Conservation (phyloP, 2,888 invertebrate genomes). For the Leptinotarsa peninsularis region DNA sequence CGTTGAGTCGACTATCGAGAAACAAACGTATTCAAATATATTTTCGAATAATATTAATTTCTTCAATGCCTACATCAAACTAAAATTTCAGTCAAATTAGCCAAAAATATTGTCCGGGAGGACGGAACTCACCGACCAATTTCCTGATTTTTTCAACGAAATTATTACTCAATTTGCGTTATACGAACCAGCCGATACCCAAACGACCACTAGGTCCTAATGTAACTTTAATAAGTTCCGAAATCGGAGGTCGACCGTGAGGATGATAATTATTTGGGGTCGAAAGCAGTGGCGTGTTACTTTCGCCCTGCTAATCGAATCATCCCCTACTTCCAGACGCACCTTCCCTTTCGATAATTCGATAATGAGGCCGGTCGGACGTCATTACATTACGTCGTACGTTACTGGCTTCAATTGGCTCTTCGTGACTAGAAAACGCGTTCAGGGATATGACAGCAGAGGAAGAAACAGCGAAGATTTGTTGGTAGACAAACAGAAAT, state of each 20-base stretch:
- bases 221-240: slow-evolving; percentile 30
- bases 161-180: slow-evolving; percentile 4
- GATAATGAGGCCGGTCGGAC: slow-evolving; percentile 23
- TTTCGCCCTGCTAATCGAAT: slow-evolving; percentile 25
- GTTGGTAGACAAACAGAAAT: not conserved
- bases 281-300: slow-evolving; percentile 27
- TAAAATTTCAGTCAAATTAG: no score
- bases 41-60: no score
- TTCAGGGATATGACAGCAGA: not conserved
- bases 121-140: no score
- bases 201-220: slow-evolving; percentile 12
- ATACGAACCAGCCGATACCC: not conserved
- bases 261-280: slow-evolving; percentile 20
- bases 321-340: slow-evolving; percentile 27
- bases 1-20: no score
- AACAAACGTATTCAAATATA: no score
- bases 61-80: no score
- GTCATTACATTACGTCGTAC: slow-evolving; percentile 24
- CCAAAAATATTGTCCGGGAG: no score
- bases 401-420: slow-evolving; percentile 7
- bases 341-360: slow-evolving; percentile 27
- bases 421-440: not conserved
- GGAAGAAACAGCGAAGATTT: not conserved
- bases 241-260: slow-evolving; percentile 22
- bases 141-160: not conserved